Percentiles rank a stretch among this genome's conserved stretches.
Conservation (phyloP, 1,140 invertebrate species). For the Euglossa dilemma region DNA sequence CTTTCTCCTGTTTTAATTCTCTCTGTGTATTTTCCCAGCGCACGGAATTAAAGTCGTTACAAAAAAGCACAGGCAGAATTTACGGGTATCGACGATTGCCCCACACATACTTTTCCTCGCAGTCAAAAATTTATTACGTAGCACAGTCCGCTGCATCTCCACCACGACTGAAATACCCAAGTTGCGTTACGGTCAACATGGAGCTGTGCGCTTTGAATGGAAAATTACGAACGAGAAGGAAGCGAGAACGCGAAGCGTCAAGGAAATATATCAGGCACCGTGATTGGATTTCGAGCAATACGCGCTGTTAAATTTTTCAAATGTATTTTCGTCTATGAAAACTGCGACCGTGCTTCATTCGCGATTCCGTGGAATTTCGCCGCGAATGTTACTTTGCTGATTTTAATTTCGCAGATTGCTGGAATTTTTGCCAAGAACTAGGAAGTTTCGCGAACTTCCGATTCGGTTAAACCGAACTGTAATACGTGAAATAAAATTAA, state of each 20-base stretch:
- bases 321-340: not conserved
- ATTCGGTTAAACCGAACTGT: no score
- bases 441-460: no score
- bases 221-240: not conserved
- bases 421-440: no score
- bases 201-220: not conserved
- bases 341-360: no score
- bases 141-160: not conserved
- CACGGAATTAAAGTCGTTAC: not conserved
- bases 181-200: not conserved
- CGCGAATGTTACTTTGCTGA: no score
- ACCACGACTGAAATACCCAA: not conserved
- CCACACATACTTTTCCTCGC: not conserved
- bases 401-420: no score
- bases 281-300: conserved; percentile 21
- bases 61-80: not conserved
- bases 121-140: conserved; percentile 1
- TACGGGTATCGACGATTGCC: not conserved
- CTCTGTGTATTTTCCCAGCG: no score
- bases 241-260: not conserved
- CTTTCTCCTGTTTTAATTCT: not conserved
- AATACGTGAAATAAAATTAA: no score
- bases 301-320: conserved; percentile 5
- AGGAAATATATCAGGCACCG: conserved; percentile 1
- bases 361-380: no score